A percentile compares a stretch with the other conserved stretches of the same genome.
Evolutionary conservation across 64 coral and sea anemone species (phyloP).

Genomic region (Dendrophyllia cribrosa): DNA sequence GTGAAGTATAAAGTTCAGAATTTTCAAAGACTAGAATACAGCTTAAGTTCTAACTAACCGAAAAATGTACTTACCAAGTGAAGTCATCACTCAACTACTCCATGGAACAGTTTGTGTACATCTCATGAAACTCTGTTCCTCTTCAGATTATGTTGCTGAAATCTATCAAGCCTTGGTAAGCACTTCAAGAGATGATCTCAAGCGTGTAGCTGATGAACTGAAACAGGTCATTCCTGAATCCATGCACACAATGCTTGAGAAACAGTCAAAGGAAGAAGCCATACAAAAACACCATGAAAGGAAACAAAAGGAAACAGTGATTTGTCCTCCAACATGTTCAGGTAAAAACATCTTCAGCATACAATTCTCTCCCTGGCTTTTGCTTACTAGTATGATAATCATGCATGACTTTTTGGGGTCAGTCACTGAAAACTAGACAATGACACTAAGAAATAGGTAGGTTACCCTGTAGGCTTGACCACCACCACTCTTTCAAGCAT

Average conservation of each 20-base stretch:
- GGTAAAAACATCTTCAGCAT: background rate
- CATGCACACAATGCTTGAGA: conserved; percentile 37
- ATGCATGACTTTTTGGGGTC: too few species aligned
- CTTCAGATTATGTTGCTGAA: conserved; percentile 27
- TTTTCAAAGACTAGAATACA: too few species aligned
- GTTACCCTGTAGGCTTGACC: too few species aligned
- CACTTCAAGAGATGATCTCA: conserved; percentile 17
- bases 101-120: too few species aligned
- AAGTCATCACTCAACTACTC: background rate
- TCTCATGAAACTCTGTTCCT: background rate
- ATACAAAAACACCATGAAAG: background rate
- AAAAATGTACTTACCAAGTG: background rate
- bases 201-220: background rate
- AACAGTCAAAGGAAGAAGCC: conserved; percentile 5
- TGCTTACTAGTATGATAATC: too few species aligned
- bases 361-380: too few species aligned
- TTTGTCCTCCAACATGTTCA: conserved; percentile 46
- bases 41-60: too few species aligned
- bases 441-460: too few species aligned
- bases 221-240: background rate
- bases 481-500: too few species aligned
- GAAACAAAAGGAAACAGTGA: conserved; percentile 26
- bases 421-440: too few species aligned
- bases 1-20: too few species aligned
- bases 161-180: background rate